Conservation (phyloP, 2,888 invertebrate genomes). For the Melipona bicolor region DNA sequence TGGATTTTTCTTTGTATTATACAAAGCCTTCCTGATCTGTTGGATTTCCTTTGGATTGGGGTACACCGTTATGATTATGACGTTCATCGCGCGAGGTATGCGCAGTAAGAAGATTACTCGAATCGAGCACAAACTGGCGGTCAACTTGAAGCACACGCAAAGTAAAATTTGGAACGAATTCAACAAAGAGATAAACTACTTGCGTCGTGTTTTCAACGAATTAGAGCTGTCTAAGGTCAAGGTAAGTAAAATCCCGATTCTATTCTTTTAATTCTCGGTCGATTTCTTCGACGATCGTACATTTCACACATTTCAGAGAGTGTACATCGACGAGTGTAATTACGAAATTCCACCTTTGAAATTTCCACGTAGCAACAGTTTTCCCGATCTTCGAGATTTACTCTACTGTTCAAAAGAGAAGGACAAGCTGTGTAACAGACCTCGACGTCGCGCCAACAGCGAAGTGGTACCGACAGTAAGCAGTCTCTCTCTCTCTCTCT, state of each 20-base stretch:
- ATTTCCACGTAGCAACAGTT: constrained; percentile 87
- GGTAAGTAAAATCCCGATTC: constrained; percentile 83
- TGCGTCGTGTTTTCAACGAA: constrained; percentile 92
- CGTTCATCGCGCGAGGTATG: constrained; percentile 92
- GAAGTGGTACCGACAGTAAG: constrained; percentile 81
- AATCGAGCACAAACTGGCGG: constrained; percentile 91
- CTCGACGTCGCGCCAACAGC: constrained; percentile 82
- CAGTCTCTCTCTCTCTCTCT: neutral
- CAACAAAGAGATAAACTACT: constrained; percentile 90
- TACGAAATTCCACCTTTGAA: constrained; percentile 76
- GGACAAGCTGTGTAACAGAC: constrained; percentile 69
- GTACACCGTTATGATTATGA: constrained; percentile 95
- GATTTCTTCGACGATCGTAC: neutral
- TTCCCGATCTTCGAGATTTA: constrained; percentile 89
- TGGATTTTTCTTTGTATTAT: constrained; percentile 88
- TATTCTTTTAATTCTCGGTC: neutral
- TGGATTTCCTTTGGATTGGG: constrained; percentile 97
- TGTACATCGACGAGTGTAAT: constrained; percentile 87
- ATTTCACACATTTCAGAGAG: constrained; percentile 86
- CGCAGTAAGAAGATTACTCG: constrained; percentile 90
- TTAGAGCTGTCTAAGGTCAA: constrained; percentile 93
- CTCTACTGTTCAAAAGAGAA: constrained; percentile 74
- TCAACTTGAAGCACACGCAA: constrained; percentile 92
- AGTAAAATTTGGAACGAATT: constrained; percentile 91
- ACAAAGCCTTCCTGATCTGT: constrained; percentile 92